Base-by-base conservation (phyloP, 1,140 invertebrate species). In the Drosophila ercepeae region DNA sequence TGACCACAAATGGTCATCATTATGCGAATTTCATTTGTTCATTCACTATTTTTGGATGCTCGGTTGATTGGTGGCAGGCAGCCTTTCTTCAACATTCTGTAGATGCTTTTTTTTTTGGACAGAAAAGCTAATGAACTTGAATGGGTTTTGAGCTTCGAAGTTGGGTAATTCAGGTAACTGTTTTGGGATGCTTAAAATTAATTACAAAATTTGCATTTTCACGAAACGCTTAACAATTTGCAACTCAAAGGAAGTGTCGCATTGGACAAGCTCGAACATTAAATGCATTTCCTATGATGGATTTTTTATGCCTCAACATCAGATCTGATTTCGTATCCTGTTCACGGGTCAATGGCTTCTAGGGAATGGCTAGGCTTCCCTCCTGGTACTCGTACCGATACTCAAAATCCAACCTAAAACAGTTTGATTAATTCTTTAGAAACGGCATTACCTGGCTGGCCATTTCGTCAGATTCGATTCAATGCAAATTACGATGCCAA, bases 1-100 rank as follows among this genome's bases (percentile, higher is more conserved):
- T 16, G 36, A 25, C 21, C 50, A 25, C 52, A 84, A 83, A 86
- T 83, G 79, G 75, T 53, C 72, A 72, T 83, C 76, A 86, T 84
- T 84, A 84, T 75, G 81, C 81, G 59, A 75, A 84, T 52, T 36
- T 59, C 13, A 41, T 53, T 60, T 71, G 18, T 39, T 53, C 23
- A 54, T 73, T 73, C 34, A 21, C 70, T 55, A 73, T 64, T 73
- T 74, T 64, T 64, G 58, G 58, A 3, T 21, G 21, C 1, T 21
- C 29, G 3, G 63, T 25, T 25, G 63, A 67, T 51, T 45, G 45
- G 21, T 21, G n/a, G n/a, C n/a, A n/a, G n/a, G n/a, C 21, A 21
- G 21, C 16, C 29, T 65, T 25, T 75, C 59, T 52, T 41, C 41
- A 21, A 19, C 59, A 41, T 50, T 70, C 46, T 27, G 18, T 58